Base-by-base conservation (phyloP, 2,113 vertebrate species). In the Panurus biarmicus region DNA sequence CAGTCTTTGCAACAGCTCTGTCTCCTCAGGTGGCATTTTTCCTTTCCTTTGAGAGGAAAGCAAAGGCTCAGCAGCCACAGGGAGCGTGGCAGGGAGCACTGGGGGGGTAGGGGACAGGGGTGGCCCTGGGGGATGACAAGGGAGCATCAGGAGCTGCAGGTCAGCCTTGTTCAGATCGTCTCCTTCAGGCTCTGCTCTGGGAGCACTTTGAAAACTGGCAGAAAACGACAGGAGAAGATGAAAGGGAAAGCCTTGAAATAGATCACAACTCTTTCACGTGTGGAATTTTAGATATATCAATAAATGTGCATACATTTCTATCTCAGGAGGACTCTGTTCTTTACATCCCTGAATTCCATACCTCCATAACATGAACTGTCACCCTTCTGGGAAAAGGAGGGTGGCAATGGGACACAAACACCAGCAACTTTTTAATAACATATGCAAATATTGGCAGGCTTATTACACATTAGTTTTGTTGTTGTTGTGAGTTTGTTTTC, bases 171-270 rank as follows among this genome's bases (percentile, higher is more conserved):
- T 87, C 71, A 48, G 60, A 66, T 47, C 16, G 51, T 70, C 65
- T 29, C 7, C 0, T 35, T 57, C 61, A 48, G 36, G 29, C 76
- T 58, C 23, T 75, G 87, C 35, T 82, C 94, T 92, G 94, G 87
- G 84, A 95, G 71, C 60, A 35, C 94, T 96, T 80, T 70, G 93
- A 61, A 91, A 95, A 87, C 60, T 95, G 94, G 95, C 94, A 91
- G 60, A 47, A 93, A 81, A 15, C 19, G 25, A 9, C 4, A 42
- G 12, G 89, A 93, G 94, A 87, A 91, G 87, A 93, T 89, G 88
- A 95, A 94, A 96, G 94, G 56, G 61, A 83, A 87, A 85, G 70
- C 84, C 89, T 92, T 95, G 91, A 93, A 94, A 91, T n/a, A 95
- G 78, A 95, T 71, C 96, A 90, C 87, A 87, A 26, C 83, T 83